Evolutionary conservation across 92 coral and sea anemone genomes (phyloP).

Genomic region (Phenganax subtilis): DNA sequence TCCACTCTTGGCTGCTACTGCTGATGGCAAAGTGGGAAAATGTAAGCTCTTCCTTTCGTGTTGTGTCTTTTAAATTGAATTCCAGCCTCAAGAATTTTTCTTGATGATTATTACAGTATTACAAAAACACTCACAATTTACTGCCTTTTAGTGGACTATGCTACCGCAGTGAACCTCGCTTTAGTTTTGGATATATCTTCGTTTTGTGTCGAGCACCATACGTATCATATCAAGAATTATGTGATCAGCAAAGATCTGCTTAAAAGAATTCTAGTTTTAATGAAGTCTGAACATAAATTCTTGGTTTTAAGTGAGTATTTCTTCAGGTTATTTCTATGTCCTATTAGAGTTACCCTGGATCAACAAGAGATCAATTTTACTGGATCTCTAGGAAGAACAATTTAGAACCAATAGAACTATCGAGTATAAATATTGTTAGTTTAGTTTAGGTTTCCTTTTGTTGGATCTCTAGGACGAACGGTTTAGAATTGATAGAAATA

Average conservation of each 20-base stretch:
- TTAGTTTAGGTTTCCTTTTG: neutral
- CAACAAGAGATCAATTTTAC: too few relatives aligned
- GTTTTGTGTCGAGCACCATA: slow-evolving; percentile 92
- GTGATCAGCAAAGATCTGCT: slow-evolving; percentile 91
- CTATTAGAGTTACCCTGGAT: too few relatives aligned
- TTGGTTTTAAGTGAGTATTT: slow-evolving; percentile 81
- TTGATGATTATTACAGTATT: neutral
- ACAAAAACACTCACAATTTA: neutral
- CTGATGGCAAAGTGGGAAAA: slow-evolving; percentile 71
- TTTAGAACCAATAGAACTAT: neutral
- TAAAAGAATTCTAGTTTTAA: slow-evolving; percentile 72
- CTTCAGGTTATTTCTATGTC: neutral
- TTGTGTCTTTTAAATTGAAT: neutral
- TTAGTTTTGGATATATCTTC: slow-evolving; percentile 82
- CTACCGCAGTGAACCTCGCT: slow-evolving; percentile 74
- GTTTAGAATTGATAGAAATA: neutral
- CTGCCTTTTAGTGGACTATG: slow-evolving; percentile 68
- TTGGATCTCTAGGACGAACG: neutral
- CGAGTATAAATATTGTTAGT: neutral
- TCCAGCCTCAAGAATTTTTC: neutral
- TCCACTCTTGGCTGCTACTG: slow-evolving; percentile 88
- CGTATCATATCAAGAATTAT: slow-evolving; percentile 98
- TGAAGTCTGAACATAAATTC: slow-evolving; percentile 94
- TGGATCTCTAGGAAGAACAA: neutral
- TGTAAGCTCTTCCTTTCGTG: slow-evolving; percentile 32